Base-by-base conservation (phyloP, 2,797 vertebrate genomes). In the Echeneis naucrates region DNA sequence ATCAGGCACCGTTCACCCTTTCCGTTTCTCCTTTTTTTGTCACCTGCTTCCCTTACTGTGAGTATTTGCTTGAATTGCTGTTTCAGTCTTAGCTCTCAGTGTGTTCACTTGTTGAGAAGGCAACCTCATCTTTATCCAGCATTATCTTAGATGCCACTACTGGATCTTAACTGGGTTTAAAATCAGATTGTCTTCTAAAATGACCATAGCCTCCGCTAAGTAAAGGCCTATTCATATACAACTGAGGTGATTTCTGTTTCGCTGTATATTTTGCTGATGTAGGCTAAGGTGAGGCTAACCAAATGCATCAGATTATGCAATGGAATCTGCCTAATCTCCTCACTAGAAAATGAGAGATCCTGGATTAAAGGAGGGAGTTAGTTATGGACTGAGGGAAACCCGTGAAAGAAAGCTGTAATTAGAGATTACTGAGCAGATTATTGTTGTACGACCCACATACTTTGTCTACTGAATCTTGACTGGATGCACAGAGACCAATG, bases 381-480 rank as follows among this genome's bases (percentile, higher is more conserved):
- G 72, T 60, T 38, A 63, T 68, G 64, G 69, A 71, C 24, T 3
- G 33, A 30, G 14, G 65, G 72, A 81, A 75, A 71, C 68, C 69
- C 9, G 26, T 70, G 65, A 82, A 85, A 87, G 80, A 78, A 80
- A 35, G 65, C 64, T 4, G 63, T 84, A 78, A 82, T 88, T 88
- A 75, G 70, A 90, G 87, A 88, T 93, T 92, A 88, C 23, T 23
- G 65, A 9, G 56, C 27, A 67, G 75, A 55, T 66, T 77, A 60
- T 84, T 86, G 68, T 80, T 78, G 60, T 69, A 73, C 68, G 80
- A 87, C 81, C 85, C 69, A 79, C 72, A 89, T 90, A 68, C 52
- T 72, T 72, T 45, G 64, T 59, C 72, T 59, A 30, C 63, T 62
- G 60, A 56, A 60, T 68, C 11, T 14, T 6, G 26, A 54, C 48